phyloP scores from a whole-genome alignment of 2,797 vertebrate genomes.

The Pithecia hirsuta region DNA sequence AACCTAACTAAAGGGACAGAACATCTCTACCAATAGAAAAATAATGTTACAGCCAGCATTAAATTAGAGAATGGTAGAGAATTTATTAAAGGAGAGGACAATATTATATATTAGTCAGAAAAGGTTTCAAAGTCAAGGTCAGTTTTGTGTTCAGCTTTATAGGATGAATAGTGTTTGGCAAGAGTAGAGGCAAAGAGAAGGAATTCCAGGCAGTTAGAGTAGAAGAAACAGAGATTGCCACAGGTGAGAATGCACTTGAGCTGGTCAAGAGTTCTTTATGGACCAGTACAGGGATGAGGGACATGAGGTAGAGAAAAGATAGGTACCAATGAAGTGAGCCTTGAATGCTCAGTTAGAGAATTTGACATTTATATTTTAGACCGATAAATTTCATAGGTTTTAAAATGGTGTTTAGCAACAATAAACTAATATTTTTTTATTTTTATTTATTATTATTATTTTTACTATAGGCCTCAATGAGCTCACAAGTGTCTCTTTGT shows the following conservation, averaged over 20 bases:
- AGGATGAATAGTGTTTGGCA: neutral
- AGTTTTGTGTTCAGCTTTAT: neutral
- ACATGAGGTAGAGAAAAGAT: neutral
- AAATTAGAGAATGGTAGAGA: neutral
- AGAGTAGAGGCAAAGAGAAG: neutral
- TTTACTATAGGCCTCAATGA: too few species aligned
- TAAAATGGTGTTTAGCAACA: neutral
- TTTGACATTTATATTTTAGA: neutral
- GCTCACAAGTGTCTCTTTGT: too few species aligned
- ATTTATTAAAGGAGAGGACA: neutral
- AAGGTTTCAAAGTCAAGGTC: neutral
- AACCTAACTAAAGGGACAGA: neutral
- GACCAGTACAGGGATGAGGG: neutral
- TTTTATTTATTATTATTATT: too few species aligned
- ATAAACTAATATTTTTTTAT: neutral
- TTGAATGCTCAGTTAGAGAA: neutral
- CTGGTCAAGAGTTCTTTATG: neutral
- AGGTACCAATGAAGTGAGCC: neutral
- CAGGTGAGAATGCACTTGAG: neutral
- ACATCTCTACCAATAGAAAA: neutral
- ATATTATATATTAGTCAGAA: neutral
- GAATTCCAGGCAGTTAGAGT: neutral
- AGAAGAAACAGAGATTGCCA: neutral
- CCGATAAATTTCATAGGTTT: neutral
- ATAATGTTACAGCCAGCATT: neutral